A percentile compares a stretch with the other conserved stretches of the same genome.
Evolutionary conservation across 2,888 invertebrate species (phyloP).

Genomic region (Psococerastis gibbosa): DNA sequence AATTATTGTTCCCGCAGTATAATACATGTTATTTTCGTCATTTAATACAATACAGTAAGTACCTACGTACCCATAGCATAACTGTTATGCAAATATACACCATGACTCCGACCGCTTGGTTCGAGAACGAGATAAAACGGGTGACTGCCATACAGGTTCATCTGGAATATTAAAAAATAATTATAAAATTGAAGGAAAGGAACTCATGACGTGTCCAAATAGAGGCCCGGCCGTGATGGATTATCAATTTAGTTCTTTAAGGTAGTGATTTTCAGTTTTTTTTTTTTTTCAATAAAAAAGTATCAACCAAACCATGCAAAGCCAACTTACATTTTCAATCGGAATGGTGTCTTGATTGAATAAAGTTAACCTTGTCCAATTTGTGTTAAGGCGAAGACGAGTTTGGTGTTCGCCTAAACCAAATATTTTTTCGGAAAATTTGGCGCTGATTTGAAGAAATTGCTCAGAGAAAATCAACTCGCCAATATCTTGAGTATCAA

Average conservation of each 20-base stretch:
- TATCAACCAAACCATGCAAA: no score
- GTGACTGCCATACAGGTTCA: constrained; percentile 36
- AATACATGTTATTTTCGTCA: no score
- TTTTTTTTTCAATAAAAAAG: no score
- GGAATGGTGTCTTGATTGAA: constrained; percentile 52
- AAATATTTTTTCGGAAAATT: constrained; percentile 45
- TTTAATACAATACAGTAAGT: no score
- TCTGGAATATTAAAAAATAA: no score
- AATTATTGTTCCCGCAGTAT: no score
- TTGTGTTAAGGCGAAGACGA: constrained; percentile 36
- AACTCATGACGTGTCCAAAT: no score
- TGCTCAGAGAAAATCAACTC: constrained; percentile 57
- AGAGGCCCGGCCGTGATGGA: no score
- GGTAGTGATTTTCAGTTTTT: no score
- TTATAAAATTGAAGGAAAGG: no score
- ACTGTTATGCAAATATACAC: constrained; percentile 60
- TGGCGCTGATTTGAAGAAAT: constrained; percentile 45
- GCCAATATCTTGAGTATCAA: constrained; percentile 44
- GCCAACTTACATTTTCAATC: constrained; percentile 41
- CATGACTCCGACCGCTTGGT: constrained; percentile 44
- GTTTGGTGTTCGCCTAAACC: constrained; percentile 56
- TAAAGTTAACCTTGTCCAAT: constrained; percentile 48
- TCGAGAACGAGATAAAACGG: constrained; percentile 64
- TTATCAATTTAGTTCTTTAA: no score
- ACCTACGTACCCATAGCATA: constrained; percentile 66